These are phyloP conservation scores for Anthopleura xanthogrammica DNA, from an alignment of 92 coral and sea anemone genomes.

Conservation along the genomic window DNA sequence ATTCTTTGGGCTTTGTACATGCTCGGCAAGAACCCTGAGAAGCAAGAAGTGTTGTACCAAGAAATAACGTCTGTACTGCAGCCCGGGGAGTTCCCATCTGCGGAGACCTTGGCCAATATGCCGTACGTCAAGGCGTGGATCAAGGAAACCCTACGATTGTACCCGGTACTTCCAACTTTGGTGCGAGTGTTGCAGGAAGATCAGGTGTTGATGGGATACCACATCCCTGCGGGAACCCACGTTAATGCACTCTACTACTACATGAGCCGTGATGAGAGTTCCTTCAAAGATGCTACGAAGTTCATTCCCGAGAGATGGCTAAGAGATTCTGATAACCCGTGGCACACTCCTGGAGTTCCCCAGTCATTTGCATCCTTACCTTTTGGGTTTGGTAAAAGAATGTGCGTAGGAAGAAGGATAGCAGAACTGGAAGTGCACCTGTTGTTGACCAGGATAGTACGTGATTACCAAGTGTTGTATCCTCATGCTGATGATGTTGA, in stretches of 20 bases:
- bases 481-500: conserved; percentile 36
- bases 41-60: conserved; percentile 53
- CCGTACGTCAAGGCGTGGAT: conserved; percentile 75
- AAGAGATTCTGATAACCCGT: conserved; percentile 22
- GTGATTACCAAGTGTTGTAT: conserved; percentile 16
- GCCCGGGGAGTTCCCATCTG: conserved; percentile 37
- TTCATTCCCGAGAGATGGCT: conserved; percentile 81
- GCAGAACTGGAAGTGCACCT: conserved; percentile 48
- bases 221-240: conserved; percentile 65
- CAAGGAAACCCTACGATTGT: conserved; percentile 67
- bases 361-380: conserved; percentile 51
- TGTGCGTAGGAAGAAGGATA: conserved; percentile 63
- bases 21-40: conserved; percentile 63
- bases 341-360: not conserved
- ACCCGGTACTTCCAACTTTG: conserved; percentile 37
- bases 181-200: conserved; percentile 45
- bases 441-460: conserved; percentile 31
- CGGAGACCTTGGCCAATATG: conserved; percentile 33
- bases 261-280: conserved; percentile 50
- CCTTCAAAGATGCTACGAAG: conserved; percentile 45
- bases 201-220: conserved; percentile 47
- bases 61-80: conserved; percentile 56
- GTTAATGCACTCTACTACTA: conserved; percentile 35
- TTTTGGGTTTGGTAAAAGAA: conserved; percentile 65
- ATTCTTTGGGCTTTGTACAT: conserved; percentile 61